These are phyloP conservation scores for Galendromus occidentalis DNA, from an alignment of 1,140 invertebrate species.

Conservation along the genomic window DNA sequence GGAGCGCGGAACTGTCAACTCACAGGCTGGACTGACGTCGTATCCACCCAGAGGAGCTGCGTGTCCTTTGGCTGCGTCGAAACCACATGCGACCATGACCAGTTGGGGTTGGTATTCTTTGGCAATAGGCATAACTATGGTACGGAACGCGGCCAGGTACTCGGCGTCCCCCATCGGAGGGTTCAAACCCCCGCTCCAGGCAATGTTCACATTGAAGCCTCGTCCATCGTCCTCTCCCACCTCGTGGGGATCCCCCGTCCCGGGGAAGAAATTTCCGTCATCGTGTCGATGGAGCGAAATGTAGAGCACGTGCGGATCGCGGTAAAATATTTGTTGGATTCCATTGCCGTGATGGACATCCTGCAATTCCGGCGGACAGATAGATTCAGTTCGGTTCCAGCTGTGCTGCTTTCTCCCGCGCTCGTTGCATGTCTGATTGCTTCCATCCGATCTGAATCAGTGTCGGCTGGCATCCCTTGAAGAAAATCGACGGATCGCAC, in stretches of 20 bases:
- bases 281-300: constrained; percentile 96
- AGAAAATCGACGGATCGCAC: constrained; percentile 9
- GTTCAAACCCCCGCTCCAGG: constrained; percentile 74
- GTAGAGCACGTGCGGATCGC: constrained; percentile 81
- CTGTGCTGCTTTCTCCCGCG: too few species aligned
- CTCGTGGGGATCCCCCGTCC: constrained; percentile 74
- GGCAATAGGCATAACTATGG: constrained; percentile 76
- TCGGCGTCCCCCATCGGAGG: constrained; percentile 91
- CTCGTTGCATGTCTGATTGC: too few species aligned
- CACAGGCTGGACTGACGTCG: constrained; percentile 65
- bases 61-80: constrained; percentile 90
- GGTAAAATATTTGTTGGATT: constrained; percentile 94
- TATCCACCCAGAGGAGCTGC: constrained; percentile 84
- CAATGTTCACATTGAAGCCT: constrained; percentile 90
- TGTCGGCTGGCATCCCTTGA: background rate
- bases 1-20: constrained; percentile 16
- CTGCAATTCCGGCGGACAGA: too few species aligned
- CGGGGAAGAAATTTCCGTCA: constrained; percentile 98
- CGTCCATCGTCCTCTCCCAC: constrained; percentile 61
- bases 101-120: constrained; percentile 82
- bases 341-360: constrained; percentile 99
- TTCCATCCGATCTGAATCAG: too few species aligned
- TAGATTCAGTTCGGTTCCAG: too few species aligned
- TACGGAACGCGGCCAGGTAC: constrained; percentile 85
- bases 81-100: constrained; percentile 87